Evolutionary conservation across 2,888 invertebrate species (phyloP), one percentile per base, ranked within the genome.

Genomic region (Maniola hyperantus): DNA sequence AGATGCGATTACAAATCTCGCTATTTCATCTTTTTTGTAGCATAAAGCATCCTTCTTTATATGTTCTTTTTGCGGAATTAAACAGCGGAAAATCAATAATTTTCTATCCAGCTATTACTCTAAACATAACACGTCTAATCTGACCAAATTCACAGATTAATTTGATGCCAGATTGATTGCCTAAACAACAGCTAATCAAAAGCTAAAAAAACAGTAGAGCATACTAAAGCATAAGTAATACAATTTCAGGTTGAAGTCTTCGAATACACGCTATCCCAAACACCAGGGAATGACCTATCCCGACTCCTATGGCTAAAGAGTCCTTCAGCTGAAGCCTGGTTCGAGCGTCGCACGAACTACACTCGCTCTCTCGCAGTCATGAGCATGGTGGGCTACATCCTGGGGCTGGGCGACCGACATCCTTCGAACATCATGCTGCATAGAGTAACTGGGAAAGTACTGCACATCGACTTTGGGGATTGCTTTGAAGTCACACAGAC

Each of bases 401-500:
- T 99, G 5, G 99, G 99, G 0, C 94, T 99, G 13, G 99, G 99
- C 0, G 99, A 99, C 93, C 94, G 99, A 15, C 99, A 99, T 92
- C 99, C 99, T 0, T 99, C 99, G 1, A 99, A 99, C 91, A 94
- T 99, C 71, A 99, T 99, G 99, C 91, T 99, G 82, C 99, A 99
- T 82, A 94, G 99, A 61, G 94, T 99, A 79, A 99, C 98, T 77
- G 99, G 99, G 0, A 99, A 99, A 92, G 99, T 99, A 80, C 94
- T 99, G 65, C 99, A 99, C 84, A 99, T 99, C 70, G 99, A 99
- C 89, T 99, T 99, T 84, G 99, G 99, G 0, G 99, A 99, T 87
- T 99, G 99, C 84, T 99, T 99, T 87, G 99, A 99, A 92, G 99
- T 99, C 51, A 99, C 99, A 1, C 99, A 99, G 96, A 99, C 98